phyloP scores from a whole-genome alignment of 2,888 invertebrate genomes.

The Merodon equestris region DNA sequence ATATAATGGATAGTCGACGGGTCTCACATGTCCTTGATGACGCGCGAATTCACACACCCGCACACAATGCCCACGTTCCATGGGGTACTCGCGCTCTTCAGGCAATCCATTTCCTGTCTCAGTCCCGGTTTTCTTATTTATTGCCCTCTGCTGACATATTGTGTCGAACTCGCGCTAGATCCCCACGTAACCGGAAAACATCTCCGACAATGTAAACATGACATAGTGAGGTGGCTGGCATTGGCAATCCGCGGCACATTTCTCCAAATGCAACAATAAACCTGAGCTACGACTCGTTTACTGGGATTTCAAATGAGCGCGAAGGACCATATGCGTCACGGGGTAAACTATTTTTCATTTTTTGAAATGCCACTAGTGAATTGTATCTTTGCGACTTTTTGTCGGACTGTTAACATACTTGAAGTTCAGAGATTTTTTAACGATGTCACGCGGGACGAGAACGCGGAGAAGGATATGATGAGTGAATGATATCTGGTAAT shows the following conservation, averaged over 20 bases:
- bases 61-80: not conserved
- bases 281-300: constrained; percentile 15
- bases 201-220: constrained; percentile 64
- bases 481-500: constrained; percentile 53
- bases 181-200: constrained; percentile 15
- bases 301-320: too few relatives aligned
- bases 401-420: constrained; percentile 49
- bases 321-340: too few relatives aligned
- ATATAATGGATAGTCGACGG: constrained; percentile 58
- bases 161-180: constrained; percentile 41
- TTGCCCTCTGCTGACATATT: constrained; percentile 59
- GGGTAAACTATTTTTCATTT: constrained; percentile 12
- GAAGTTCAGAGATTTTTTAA: constrained; percentile 42
- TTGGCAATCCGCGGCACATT: too few relatives aligned
- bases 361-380: not conserved
- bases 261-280: constrained; percentile 50
- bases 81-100: constrained; percentile 10
- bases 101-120: constrained; percentile 64
- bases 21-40: constrained; percentile 51
- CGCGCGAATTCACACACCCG: constrained; percentile 15
- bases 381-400: constrained; percentile 18
- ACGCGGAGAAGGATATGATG: constrained; percentile 28
- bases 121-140: constrained; percentile 58
- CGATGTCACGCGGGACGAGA: constrained; percentile 10
- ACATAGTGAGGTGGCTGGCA: constrained; percentile 37